A percentile compares a stretch with the other conserved stretches of the same genome.
These are phyloP conservation scores for Pseudomyrmex concolor DNA, from an alignment of 1,140 invertebrate genomes.

Conservation along the genomic window DNA sequence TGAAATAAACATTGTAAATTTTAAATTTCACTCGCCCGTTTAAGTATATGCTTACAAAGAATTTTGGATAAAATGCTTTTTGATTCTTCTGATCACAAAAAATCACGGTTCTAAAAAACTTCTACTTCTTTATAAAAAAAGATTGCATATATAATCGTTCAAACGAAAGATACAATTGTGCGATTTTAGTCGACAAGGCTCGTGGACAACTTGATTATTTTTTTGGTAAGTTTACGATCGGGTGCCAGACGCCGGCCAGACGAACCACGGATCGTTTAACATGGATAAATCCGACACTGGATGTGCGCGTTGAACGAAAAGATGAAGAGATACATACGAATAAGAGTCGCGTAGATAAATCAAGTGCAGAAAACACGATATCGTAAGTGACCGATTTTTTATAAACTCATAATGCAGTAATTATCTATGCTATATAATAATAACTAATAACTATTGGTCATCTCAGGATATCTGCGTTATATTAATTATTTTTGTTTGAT, in stretches of 20 bases:
- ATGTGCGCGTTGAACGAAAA: conserved; percentile 15
- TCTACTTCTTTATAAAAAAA: conserved; percentile 55
- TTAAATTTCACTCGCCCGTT: neutral
- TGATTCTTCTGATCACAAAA: neutral
- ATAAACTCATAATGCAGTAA: conserved; percentile 36
- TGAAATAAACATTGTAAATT: neutral
- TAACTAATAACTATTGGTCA: no score
- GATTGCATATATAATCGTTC: conserved; percentile 57
- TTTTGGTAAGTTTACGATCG: conserved; percentile 69
- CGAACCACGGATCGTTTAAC: conserved; percentile 62
- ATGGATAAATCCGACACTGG: conserved; percentile 67
- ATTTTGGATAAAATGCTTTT: conserved; percentile 4
- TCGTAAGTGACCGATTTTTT: conserved; percentile 36
- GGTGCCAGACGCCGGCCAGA: conserved; percentile 66
- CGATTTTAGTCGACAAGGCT: conserved; percentile 32
- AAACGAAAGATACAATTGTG: neutral
- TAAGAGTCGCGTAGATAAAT: conserved; percentile 40
- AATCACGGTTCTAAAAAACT: neutral
- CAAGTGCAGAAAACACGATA: conserved; percentile 26
- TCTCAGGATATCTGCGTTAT: no score
- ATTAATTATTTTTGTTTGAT: no score
- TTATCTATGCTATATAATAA: no score
- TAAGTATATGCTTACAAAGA: neutral
- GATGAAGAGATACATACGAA: neutral
- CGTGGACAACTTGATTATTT: conserved; percentile 58